Evolutionary conservation across 37 sponge, comb jelly and placozoan genomes (phyloP).

Genomic region (Cliona cf. orientalis): DNA sequence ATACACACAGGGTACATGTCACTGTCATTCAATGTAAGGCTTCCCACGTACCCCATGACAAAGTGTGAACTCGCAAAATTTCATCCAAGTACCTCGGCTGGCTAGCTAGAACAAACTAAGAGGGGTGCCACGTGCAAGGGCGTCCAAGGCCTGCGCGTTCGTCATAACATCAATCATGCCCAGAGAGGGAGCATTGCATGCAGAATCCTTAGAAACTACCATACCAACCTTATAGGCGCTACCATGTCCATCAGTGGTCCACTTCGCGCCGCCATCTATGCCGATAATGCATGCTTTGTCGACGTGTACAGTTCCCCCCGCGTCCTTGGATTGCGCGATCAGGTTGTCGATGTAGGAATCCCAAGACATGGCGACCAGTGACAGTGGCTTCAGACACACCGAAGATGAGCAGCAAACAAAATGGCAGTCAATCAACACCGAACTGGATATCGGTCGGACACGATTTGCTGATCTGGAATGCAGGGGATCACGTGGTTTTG

Average conservation of each 20-base stretch:
- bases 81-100: too few species aligned
- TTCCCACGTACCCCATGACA: too few species aligned
- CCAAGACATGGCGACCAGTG: slow-evolving; percentile 70
- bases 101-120: background rate
- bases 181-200: background rate
- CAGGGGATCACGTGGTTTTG: background rate
- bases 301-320: slow-evolving; percentile 52
- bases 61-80: too few species aligned
- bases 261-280: slow-evolving; percentile 74
- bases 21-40: too few species aligned
- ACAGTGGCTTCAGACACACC: background rate
- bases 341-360: slow-evolving; percentile 90
- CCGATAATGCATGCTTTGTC: slow-evolving; percentile 85
- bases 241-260: slow-evolving; percentile 70
- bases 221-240: slow-evolving; percentile 67
- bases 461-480: too few species aligned
- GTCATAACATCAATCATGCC: background rate
- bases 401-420: background rate
- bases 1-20: too few species aligned
- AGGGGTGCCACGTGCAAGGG: background rate
- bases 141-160: background rate
- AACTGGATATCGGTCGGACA: too few species aligned
- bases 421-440: too few species aligned
- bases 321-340: slow-evolving; percentile 75
- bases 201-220: too few species aligned